These are phyloP conservation scores for Melanotus villosus DNA, from an alignment of 2,888 invertebrate genomes.

Conservation along the genomic window DNA sequence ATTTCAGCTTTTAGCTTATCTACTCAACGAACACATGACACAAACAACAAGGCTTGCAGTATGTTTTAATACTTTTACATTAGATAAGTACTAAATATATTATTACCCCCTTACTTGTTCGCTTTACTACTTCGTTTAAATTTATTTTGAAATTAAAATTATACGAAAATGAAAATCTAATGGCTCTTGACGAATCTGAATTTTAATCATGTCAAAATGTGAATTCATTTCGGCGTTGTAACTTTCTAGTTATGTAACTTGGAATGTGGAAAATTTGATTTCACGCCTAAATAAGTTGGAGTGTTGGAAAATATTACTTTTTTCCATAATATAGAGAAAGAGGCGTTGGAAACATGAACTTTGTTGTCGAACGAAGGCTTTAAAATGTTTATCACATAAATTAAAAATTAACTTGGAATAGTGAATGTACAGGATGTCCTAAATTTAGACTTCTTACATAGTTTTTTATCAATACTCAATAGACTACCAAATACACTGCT, in stretches of 20 bases:
- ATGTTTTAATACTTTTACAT: too few species aligned
- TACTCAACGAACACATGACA: too few species aligned
- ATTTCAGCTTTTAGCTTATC: too few species aligned
- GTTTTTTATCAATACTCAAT: too few species aligned
- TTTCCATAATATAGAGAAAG: background rate
- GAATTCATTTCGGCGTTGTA: background rate
- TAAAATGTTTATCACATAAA: too few species aligned
- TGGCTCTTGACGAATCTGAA: constrained; percentile 1
- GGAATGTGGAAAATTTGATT: constrained; percentile 10
- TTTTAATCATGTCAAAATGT: constrained; percentile 8
- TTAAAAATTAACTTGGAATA: too few species aligned
- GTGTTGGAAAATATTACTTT: constrained; percentile 9
- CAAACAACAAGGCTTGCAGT: too few species aligned
- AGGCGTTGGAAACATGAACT: background rate
- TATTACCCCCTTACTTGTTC: background rate
- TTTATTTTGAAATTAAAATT: constrained; percentile 1
- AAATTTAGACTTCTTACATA: too few species aligned
- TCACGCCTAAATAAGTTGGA: background rate
- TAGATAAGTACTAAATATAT: too few species aligned
- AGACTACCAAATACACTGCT: too few species aligned
- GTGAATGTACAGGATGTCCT: too few species aligned
- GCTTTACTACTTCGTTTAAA: background rate
- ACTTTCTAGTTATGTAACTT: constrained; percentile 16
- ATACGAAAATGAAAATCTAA: background rate
- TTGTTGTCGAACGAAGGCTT: too few species aligned